Conservation (phyloP, 2,113 vertebrate genomes). For the Ramphastos sulfuratus region DNA sequence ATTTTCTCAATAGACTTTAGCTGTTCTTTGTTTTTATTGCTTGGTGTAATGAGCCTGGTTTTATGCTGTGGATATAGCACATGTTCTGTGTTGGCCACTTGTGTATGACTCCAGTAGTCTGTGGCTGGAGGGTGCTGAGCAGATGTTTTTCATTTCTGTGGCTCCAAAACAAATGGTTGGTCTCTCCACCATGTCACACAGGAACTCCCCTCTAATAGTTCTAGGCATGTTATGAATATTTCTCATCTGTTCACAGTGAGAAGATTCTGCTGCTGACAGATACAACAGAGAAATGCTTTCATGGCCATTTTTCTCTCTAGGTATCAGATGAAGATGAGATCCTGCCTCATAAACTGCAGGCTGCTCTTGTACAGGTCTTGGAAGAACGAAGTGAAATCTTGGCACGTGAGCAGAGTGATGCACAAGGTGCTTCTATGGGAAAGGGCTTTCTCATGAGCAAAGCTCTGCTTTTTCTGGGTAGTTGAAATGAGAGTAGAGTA, state of each 20-base stretch:
- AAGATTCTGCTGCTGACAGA: neutral
- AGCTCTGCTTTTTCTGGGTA: neutral
- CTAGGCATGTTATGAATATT: neutral
- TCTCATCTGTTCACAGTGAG: neutral
- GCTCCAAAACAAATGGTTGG: neutral
- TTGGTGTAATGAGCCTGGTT: neutral
- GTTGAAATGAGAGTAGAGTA: too few relatives aligned
- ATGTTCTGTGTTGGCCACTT: neutral
- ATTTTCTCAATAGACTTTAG: neutral
- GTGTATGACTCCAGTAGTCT: neutral
- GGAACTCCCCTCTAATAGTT: neutral
- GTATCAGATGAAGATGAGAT: conserved; percentile 94
- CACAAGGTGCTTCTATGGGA: conserved; percentile 76
- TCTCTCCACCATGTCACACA: neutral
- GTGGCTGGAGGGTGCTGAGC: neutral
- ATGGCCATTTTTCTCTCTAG: conserved; percentile 64
- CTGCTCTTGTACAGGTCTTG: conserved; percentile 90
- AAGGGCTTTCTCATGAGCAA: neutral
- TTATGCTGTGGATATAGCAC: neutral
- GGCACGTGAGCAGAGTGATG: conserved; percentile 70
- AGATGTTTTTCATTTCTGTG: neutral
- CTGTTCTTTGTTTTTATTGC: neutral
- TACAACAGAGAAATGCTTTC: neutral
- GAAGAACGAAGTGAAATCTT: conserved; percentile 89
- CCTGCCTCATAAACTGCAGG: conserved; percentile 93